These are phyloP conservation scores for Scelioninae gen. 1 DNA, from an alignment of 2,888 invertebrate genomes.

Conservation along the genomic window DNA sequence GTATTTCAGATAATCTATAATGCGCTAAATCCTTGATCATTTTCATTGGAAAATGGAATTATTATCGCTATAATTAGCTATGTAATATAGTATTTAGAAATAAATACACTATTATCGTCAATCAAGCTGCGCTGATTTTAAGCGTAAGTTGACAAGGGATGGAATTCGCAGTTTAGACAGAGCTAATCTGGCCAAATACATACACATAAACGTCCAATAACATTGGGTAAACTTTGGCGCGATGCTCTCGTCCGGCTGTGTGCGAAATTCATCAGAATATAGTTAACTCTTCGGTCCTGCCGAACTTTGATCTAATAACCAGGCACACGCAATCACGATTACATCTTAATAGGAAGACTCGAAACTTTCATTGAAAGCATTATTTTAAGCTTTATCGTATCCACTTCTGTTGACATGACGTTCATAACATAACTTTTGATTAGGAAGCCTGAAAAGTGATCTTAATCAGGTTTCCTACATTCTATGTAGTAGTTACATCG, in stretches of 20 bases:
- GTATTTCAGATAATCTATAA: too few species aligned
- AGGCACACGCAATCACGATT: slow-evolving; percentile 80
- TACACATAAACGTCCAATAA: slow-evolving; percentile 48
- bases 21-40: too few species aligned
- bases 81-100: slow-evolving; percentile 2
- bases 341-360: slow-evolving; percentile 77
- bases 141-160: slow-evolving; percentile 44
- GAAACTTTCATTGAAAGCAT: slow-evolving; percentile 23
- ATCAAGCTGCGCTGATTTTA: slow-evolving; percentile 24
- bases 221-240: slow-evolving; percentile 65
- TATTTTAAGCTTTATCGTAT: slow-evolving; percentile 11
- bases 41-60: too few species aligned
- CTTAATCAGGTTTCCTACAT: neutral
- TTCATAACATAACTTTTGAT: slow-evolving; percentile 10
- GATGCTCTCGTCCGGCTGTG: slow-evolving; percentile 67
- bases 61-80: too few species aligned
- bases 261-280: slow-evolving; percentile 76
- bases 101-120: slow-evolving; percentile 30
- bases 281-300: slow-evolving; percentile 77
- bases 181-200: slow-evolving; percentile 37
- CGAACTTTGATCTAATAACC: slow-evolving; percentile 82
- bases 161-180: slow-evolving; percentile 33
- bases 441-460: neutral
- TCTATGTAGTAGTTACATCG: neutral
- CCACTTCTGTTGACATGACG: slow-evolving; percentile 11